These are phyloP conservation scores for Platyrinchus mystaceus DNA, from an alignment of 2,797 vertebrate genomes.

Conservation along the genomic window DNA sequence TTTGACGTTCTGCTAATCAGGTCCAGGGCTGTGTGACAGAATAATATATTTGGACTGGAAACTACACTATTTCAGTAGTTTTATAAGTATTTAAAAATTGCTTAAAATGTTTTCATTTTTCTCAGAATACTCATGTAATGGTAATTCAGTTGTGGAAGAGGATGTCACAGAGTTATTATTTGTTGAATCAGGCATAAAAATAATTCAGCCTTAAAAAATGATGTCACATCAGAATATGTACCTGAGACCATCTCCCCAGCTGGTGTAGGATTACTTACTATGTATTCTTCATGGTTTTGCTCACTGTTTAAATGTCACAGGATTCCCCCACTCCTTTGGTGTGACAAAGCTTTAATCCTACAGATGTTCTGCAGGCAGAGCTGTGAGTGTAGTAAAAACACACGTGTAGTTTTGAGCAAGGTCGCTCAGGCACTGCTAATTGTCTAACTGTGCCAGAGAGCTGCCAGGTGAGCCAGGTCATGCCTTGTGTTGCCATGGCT, in stretches of 20 bases:
- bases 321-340: not conserved
- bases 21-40: not conserved
- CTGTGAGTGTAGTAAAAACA: not conserved
- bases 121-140: not conserved
- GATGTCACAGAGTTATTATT: not conserved
- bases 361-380: not conserved
- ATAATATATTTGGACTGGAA: not conserved
- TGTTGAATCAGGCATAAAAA: not conserved
- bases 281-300: not conserved
- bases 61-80: not conserved
- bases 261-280: not conserved
- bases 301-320: not conserved
- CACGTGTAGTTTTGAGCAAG: not conserved
- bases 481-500: not conserved
- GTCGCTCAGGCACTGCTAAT: not conserved
- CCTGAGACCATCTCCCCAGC: not conserved
- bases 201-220: not conserved
- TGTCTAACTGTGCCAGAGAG: not conserved
- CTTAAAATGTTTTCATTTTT: not conserved
- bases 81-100: not conserved
- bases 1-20: not conserved
- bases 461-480: not conserved
- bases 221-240: not conserved
- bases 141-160: not conserved
- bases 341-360: not conserved